Evolutionary conservation across 2,113 vertebrate species (phyloP).

Genomic region (Cepphus grylle): DNA sequence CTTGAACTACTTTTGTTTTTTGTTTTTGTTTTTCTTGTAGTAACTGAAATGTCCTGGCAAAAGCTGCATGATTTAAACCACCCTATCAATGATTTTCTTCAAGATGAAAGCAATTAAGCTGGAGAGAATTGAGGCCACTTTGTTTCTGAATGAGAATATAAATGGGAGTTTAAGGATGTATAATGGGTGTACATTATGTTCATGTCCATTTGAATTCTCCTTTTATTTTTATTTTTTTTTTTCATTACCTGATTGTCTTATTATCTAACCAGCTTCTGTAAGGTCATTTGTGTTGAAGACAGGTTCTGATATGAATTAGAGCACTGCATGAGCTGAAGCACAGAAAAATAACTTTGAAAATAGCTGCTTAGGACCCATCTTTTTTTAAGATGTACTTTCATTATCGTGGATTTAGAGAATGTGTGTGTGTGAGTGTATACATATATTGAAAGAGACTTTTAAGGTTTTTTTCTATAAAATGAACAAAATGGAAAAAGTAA

Average conservation of each 20-base stretch:
- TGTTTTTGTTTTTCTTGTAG: background rate
- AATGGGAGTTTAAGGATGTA: slow-evolving; percentile 10
- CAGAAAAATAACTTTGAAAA: background rate
- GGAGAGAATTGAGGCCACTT: slow-evolving; percentile 22
- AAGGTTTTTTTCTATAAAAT: background rate
- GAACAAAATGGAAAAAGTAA: background rate
- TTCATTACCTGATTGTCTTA: background rate
- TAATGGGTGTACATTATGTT: slow-evolving; percentile 15
- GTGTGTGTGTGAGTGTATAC: fast-evolving
- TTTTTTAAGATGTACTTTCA: background rate
- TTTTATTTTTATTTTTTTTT: background rate
- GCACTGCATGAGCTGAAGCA: background rate
- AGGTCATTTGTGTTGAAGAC: slow-evolving; percentile 8
- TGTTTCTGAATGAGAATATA: slow-evolving; percentile 28
- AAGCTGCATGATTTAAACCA: slow-evolving; percentile 1
- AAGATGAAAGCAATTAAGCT: slow-evolving; percentile 51
- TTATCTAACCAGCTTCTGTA: slow-evolving; percentile 9
- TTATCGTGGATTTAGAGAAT: background rate
- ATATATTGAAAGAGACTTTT: background rate
- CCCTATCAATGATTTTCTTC: slow-evolving; percentile 1
- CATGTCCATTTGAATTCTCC: background rate
- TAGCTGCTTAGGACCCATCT: background rate
- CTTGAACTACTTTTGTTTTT: background rate
- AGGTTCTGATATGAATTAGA: background rate
- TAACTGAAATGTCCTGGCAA: background rate